Conservation (phyloP, 2,113 vertebrate genomes). For the Eurypyga helias region DNA sequence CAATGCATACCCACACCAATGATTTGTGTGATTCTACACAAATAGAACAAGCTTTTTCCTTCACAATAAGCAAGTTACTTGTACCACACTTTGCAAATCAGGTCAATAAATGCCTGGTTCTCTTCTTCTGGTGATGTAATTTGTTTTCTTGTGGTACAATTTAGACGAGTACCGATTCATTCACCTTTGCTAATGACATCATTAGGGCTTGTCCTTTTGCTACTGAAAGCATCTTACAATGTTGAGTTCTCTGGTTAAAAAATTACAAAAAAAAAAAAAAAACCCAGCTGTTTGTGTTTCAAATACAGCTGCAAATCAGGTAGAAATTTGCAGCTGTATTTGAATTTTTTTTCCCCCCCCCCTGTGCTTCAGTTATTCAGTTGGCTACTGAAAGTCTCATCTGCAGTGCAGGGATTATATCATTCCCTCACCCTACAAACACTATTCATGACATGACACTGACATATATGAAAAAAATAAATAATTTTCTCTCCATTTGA, state of each 20-base stretch:
- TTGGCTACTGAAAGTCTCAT: not conserved
- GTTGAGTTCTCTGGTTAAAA: not conserved
- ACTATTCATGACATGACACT: not conserved
- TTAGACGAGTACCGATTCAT: not conserved
- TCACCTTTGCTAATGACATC: not conserved
- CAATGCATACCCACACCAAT: not conserved
- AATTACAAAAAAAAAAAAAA: not conserved
- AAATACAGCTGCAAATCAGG: not conserved
- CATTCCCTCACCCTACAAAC: not conserved
- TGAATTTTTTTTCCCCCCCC: too few relatives aligned
- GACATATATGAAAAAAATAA: not conserved
- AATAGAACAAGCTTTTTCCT: not conserved
- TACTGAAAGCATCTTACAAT: not conserved
- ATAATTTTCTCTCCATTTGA: not conserved
- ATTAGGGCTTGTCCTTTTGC: not conserved
- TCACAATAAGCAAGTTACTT: not conserved
- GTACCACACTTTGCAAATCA: not conserved
- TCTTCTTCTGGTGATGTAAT: not conserved
- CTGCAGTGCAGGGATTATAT: not conserved
- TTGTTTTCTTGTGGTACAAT: not conserved
- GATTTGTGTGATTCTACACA: not conserved
- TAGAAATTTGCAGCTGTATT: too few relatives aligned
- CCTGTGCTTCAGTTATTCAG: not conserved
- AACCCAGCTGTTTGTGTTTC: not conserved
- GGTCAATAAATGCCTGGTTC: not conserved